Base-by-base conservation (phyloP, 2,113 vertebrate species). In the Merops nubicus region DNA sequence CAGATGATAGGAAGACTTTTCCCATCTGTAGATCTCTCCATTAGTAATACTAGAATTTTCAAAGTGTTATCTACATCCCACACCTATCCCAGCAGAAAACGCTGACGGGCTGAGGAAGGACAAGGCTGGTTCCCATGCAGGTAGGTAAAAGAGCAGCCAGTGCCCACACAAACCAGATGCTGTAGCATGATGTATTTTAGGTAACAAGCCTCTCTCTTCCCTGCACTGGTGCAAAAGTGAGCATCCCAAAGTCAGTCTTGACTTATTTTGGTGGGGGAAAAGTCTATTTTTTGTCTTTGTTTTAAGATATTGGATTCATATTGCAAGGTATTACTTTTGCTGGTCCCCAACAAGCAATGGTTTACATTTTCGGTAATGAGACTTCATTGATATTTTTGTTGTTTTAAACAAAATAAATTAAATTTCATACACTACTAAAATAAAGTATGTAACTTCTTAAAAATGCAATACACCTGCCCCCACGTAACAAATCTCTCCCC, bases 381-480 rank as follows among this genome's bases (percentile, higher is more conserved):
- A 69, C 12, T 53, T 23, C 1, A 13, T 22, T 29, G 4, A 19
- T 16, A 64, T 23, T 51, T 81, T 68, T n/a, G n/a, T n/a, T n/a
- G n/a, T n/a, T n/a, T n/a, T n/a, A n/a, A n/a, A n/a, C n/a, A 20
- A 69, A 62, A 64, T 3, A 3, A 51, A 65, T 38, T 62, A 11
- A 62, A 69, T 59, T 79, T 69, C 3, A n/a, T n/a, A n/a, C n/a
- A n/a, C n/a, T n/a, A n/a, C n/a, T n/a, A n/a, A n/a, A n/a, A n/a
- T n/a, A 9, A 81, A 77, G 42, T 5, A 33, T 2, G 2, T 20
- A 65, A 62, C 16, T 62, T 72, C 6, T 31, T 2, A 36, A 68
- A 88, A 38, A n/a, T 8, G 5, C 10, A 54, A 29, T 8, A 38
- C 1, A 13, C 2, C 0, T 5, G 11, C 2, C 5, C 9, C 17